Evolutionary conservation across 2,113 vertebrate species (phyloP).

Genomic region (Orcinus orca): DNA sequence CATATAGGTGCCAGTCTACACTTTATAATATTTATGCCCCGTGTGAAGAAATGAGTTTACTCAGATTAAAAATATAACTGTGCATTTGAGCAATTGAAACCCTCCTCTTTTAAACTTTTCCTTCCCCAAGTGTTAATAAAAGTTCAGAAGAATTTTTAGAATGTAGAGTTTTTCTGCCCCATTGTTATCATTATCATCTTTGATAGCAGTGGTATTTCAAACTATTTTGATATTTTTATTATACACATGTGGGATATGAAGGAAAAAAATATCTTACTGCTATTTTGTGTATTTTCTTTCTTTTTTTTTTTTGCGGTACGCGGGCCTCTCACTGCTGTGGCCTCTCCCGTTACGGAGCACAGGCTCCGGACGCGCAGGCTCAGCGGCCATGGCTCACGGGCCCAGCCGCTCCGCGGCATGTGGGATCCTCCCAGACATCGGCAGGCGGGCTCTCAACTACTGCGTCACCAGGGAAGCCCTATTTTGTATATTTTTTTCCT

Average conservation of each 20-base stretch:
- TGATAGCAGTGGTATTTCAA: background rate
- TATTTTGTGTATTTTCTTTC: background rate
- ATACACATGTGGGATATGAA: fast-evolving
- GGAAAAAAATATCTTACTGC: background rate
- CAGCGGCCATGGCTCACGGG: too few species aligned
- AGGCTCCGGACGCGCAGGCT: too few species aligned
- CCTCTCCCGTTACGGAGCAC: too few species aligned
- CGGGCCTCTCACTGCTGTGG: too few species aligned
- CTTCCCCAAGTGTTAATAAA: background rate
- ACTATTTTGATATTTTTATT: background rate
- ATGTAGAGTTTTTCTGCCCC: too few species aligned
- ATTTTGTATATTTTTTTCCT: background rate
- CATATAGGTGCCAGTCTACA: fast-evolving
- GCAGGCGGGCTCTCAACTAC: too few species aligned
- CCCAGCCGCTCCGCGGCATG: too few species aligned
- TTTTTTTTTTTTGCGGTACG: background rate
- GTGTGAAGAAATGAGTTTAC: background rate
- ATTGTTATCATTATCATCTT: background rate
- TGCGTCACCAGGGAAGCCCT: too few species aligned
- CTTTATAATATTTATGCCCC: background rate
- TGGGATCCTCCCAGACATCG: too few species aligned
- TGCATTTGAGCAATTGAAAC: fast-evolving
- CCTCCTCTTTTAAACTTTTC: fast-evolving
- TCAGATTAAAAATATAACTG: background rate
- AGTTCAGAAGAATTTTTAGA: background rate